A percentile compares a stretch with the other conserved stretches of the same genome.
Evolutionary conservation across 2,888 invertebrate species (phyloP).

Genomic region (Drosophila limbata): DNA sequence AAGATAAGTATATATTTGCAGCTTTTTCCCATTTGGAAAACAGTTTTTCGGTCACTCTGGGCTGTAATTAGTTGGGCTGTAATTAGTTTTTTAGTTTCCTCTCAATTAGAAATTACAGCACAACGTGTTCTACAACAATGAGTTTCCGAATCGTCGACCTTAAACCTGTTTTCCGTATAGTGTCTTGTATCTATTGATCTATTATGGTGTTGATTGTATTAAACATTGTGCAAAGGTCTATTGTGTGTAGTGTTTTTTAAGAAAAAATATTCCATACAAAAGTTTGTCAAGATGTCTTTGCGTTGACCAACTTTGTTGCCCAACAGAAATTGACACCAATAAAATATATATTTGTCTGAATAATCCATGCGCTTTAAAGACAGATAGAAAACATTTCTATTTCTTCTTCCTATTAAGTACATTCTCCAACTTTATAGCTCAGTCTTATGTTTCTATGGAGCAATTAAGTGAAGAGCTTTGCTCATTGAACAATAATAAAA

Average conservation of each 20-base stretch:
- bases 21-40: no score
- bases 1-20: no score
- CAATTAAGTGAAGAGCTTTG: slow-evolving; percentile 20
- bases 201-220: slow-evolving; percentile 13
- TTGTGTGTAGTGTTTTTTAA: slow-evolving; percentile 4
- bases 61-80: no score
- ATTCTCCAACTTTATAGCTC: background rate
- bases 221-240: slow-evolving; percentile 6
- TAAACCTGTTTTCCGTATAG: slow-evolving; percentile 4
- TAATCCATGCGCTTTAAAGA: background rate
- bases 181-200: background rate
- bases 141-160: background rate
- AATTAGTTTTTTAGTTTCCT: background rate
- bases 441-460: background rate
- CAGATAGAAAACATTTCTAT: background rate
- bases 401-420: background rate
- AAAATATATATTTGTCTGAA: background rate
- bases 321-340: slow-evolving; percentile 44
- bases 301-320: slow-evolving; percentile 36
- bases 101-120: background rate
- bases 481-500: slow-evolving; percentile 26
- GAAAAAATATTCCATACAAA: slow-evolving; percentile 8
- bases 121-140: background rate
- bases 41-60: background rate
- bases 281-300: slow-evolving; percentile 6